Conservation (phyloP, 2,888 invertebrate genomes). For the Hypselothyrea guttata region DNA sequence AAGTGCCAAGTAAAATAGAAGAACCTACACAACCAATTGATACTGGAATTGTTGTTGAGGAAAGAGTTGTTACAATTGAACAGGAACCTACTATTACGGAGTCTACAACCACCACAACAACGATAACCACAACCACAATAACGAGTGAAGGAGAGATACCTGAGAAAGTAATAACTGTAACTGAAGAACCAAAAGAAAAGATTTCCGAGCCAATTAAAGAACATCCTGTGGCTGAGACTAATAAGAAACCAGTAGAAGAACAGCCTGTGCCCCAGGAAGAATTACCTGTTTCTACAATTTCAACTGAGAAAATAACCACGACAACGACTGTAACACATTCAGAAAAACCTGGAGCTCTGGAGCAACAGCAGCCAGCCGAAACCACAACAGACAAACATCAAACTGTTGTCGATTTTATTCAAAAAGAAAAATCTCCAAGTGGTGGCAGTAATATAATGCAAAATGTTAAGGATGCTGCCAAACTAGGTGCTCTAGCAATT, state of each 20-base stretch:
- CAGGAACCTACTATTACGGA: constrained; percentile 47
- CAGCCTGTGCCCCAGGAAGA: constrained; percentile 12
- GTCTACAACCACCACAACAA: constrained; percentile 46
- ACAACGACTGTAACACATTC: constrained; percentile 20
- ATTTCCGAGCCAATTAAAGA: constrained; percentile 6
- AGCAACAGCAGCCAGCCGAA: constrained; percentile 23
- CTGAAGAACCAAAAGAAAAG: constrained; percentile 15
- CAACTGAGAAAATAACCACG: constrained; percentile 37
- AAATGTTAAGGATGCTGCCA: constrained; percentile 87
- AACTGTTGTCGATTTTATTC: constrained; percentile 65
- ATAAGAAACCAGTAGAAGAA: background rate
- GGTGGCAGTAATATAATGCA: constrained; percentile 56
- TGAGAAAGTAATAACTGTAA: constrained; percentile 18
- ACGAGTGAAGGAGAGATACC: constrained; percentile 36
- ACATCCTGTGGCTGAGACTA: background rate
- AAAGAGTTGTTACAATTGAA: constrained; percentile 42
- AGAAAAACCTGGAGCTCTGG: constrained; percentile 32
- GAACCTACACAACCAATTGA: constrained; percentile 13
- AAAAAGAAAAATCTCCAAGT: constrained; percentile 48
- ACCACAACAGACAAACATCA: constrained; percentile 41
- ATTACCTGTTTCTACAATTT: constrained; percentile 9
- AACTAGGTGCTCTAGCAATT: constrained; percentile 92
- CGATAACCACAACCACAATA: constrained; percentile 49
- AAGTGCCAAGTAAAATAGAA: constrained; percentile 18
- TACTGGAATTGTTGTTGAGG: constrained; percentile 17